Evolutionary conservation across 2,113 vertebrate genomes (phyloP).

Genomic region (Origma solitaria): DNA sequence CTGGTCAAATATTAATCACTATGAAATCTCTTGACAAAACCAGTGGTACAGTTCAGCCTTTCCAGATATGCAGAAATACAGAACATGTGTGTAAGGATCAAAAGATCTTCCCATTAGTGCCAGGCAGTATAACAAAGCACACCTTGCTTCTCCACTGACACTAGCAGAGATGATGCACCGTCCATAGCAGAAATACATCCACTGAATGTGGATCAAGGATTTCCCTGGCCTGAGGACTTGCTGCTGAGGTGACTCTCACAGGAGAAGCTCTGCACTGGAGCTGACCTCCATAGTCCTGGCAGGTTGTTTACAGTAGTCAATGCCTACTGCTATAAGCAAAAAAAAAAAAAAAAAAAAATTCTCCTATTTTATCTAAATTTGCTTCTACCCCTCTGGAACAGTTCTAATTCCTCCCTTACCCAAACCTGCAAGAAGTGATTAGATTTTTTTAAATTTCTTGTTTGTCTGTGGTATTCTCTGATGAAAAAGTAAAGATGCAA

Average conservation of each 20-base stretch:
- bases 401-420: not conserved
- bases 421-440: not conserved
- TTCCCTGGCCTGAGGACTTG: not conserved
- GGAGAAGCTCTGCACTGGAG: not conserved
- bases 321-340: not conserved
- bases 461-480: slow-evolving; percentile 28
- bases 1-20: slow-evolving; percentile 23
- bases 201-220: not conserved
- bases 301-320: not conserved
- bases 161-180: not conserved
- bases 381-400: not conserved
- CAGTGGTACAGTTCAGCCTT: not conserved
- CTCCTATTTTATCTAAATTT: not conserved
- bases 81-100: not conserved
- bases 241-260: not conserved
- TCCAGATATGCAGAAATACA: not conserved
- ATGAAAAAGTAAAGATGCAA: slow-evolving; percentile 18
- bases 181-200: not conserved
- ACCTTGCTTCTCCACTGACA: not conserved
- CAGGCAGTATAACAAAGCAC: not conserved
- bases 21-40: slow-evolving; percentile 18
- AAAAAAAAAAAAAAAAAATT: not conserved
- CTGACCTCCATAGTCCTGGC: not conserved
- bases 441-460: not conserved
- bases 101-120: not conserved